Conservation (phyloP, 1,140 invertebrate genomes). For the Anastatus disparis region DNA sequence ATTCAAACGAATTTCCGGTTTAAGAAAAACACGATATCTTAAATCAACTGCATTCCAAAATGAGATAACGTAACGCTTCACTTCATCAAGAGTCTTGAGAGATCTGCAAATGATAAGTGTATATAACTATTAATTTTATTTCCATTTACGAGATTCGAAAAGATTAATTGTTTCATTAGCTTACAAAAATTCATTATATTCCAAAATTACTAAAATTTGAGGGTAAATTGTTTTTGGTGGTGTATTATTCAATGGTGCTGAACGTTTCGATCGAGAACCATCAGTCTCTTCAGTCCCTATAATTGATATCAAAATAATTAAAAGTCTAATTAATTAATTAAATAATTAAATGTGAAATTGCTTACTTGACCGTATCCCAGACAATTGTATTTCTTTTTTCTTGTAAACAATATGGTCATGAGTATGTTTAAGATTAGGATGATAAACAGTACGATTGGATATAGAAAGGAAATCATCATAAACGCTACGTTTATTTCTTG, state of each 20-base stretch:
- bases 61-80: conserved; percentile 48
- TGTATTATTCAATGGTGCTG: not conserved
- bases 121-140: not conserved
- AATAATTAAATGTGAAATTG: not conserved
- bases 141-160: not conserved
- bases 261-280: conserved; percentile 25
- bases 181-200: conserved; percentile 50
- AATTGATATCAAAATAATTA: too few species aligned
- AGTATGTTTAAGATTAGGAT: conserved; percentile 28
- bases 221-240: conserved; percentile 51
- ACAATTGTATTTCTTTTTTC: conserved; percentile 1
- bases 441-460: conserved; percentile 23
- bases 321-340: too few species aligned
- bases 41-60: conserved; percentile 55
- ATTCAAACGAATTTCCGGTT: conserved; percentile 50
- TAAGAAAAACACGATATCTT: conserved; percentile 45
- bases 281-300: too few species aligned
- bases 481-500: conserved; percentile 16
- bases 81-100: conserved; percentile 28
- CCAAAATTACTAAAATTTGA: conserved; percentile 52
- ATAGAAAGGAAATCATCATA: not conserved
- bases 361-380: conserved; percentile 34
- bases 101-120: not conserved
- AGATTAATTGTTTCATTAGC: conserved; percentile 29
- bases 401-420: conserved; percentile 54